Percentiles rank a stretch among this genome's conserved stretches.
Conservation (phyloP, 1,140 invertebrate species). For the Cotesia chilonis region DNA sequence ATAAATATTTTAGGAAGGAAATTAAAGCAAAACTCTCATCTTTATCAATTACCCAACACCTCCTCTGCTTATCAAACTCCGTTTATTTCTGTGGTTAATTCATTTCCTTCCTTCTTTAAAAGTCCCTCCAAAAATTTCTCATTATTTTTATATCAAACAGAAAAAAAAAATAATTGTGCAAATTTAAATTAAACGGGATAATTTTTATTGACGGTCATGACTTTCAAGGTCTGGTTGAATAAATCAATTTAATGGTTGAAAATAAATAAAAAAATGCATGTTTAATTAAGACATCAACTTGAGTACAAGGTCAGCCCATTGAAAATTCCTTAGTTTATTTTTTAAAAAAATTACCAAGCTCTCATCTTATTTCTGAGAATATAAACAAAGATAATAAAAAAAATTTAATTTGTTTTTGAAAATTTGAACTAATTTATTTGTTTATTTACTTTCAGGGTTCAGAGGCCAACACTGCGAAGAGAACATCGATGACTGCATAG, state of each 20-base stretch:
- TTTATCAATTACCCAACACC: slow-evolving; percentile 41
- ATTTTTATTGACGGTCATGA: slow-evolving; percentile 25
- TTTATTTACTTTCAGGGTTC: slow-evolving; percentile 74
- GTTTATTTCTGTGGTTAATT: slow-evolving; percentile 44
- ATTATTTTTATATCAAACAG: not conserved
- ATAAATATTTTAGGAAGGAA: not conserved
- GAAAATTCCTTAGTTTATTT: no score
- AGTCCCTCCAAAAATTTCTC: slow-evolving; percentile 32
- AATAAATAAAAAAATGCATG: no score
- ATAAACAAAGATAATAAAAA: no score
- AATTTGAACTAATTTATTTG: slow-evolving; percentile 25
- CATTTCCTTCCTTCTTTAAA: slow-evolving; percentile 33
- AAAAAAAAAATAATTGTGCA: no score
- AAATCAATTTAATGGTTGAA: no score
- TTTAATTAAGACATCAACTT: no score
- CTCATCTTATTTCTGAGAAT: no score
- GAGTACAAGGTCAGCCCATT: slow-evolving; percentile 37
- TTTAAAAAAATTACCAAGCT: no score
- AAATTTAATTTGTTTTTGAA: not conserved
- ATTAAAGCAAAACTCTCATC: slow-evolving; percentile 22
- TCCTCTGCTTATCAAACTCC: slow-evolving; percentile 44
- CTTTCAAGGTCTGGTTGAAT: not conserved
- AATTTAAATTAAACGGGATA: slow-evolving; percentile 14
- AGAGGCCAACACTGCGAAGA: slow-evolving; percentile 87
- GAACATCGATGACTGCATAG: slow-evolving; percentile 90